Conservation (phyloP, 2,888 invertebrate species). For the Agonopterix heracliana region DNA sequence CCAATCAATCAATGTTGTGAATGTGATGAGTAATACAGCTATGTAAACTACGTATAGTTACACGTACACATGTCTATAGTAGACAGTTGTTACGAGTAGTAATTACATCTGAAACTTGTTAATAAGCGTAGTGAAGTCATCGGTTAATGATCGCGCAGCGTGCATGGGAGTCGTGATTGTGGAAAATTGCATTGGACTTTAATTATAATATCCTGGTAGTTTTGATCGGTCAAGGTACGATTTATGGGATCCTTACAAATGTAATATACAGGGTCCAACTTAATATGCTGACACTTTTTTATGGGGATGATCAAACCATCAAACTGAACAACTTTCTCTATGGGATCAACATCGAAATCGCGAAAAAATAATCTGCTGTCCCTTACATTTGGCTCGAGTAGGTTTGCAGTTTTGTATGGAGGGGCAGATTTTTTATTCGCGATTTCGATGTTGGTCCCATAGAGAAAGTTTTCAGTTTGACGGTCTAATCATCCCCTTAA, state of each 20-base stretch:
- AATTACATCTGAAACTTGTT: conserved; percentile 20
- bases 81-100: conserved; percentile 19
- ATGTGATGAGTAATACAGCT: conserved; percentile 3
- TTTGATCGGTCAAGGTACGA: conserved; percentile 27
- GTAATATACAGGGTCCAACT: not conserved
- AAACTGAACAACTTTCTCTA: too few species aligned
- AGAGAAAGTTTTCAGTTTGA: too few species aligned
- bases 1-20: conserved; percentile 4
- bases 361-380: too few species aligned
- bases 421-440: too few species aligned
- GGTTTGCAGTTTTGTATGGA: too few species aligned
- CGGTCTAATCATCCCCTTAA: too few species aligned
- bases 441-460: too few species aligned
- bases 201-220: conserved; percentile 39
- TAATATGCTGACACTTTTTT: not conserved
- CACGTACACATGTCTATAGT: conserved; percentile 1
- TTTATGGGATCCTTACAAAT: not conserved
- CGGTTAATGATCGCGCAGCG: conserved; percentile 39
- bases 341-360: too few species aligned
- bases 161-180: conserved; percentile 59
- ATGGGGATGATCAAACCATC: too few species aligned
- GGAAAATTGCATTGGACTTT: conserved; percentile 46
- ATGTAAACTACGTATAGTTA: conserved; percentile 4
- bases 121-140: conserved; percentile 46
- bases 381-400: too few species aligned